phyloP scores from a whole-genome alignment of 2,888 invertebrate genomes.

The Callimorpha dominula region DNA sequence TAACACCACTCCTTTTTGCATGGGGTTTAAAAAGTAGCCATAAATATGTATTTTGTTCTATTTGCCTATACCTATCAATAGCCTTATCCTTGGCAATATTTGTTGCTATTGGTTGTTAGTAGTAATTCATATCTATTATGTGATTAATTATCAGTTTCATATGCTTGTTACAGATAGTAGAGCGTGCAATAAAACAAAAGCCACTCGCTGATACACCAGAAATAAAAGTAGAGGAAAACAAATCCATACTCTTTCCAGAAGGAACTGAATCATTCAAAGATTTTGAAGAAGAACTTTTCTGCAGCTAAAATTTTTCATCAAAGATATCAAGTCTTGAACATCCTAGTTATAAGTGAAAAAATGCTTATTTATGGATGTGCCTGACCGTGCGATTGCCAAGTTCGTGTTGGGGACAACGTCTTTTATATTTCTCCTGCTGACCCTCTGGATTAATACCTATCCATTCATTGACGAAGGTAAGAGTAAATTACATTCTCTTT shows the following conservation, averaged over 20 bases:
- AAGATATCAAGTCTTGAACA: neutral
- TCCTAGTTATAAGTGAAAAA: neutral
- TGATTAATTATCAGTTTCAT: too few species aligned
- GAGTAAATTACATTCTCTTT: slow-evolving; percentile 11
- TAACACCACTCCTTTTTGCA: too few species aligned
- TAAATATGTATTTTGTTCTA: neutral
- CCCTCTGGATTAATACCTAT: slow-evolving; percentile 89
- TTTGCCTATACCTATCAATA: neutral
- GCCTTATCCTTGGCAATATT: too few species aligned
- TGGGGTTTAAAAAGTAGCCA: neutral
- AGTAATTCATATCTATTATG: too few species aligned
- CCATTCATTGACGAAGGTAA: slow-evolving; percentile 89
- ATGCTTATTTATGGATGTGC: slow-evolving; percentile 81
- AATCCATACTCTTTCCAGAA: slow-evolving; percentile 88
- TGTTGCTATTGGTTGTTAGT: too few species aligned
- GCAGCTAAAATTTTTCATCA: slow-evolving; percentile 64
- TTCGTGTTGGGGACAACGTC: slow-evolving; percentile 84
- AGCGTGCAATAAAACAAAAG: slow-evolving; percentile 85
- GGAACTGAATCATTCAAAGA: slow-evolving; percentile 84
- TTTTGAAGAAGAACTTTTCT: slow-evolving; percentile 89
- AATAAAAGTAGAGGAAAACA: slow-evolving; percentile 76
- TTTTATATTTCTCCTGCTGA: slow-evolving; percentile 85
- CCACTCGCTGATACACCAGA: slow-evolving; percentile 73
- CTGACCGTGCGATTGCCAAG: slow-evolving; percentile 88
- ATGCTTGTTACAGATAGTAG: slow-evolving; percentile 80